phyloP scores from a whole-genome alignment of 2,113 vertebrate genomes.

The Petaurus breviceps region DNA sequence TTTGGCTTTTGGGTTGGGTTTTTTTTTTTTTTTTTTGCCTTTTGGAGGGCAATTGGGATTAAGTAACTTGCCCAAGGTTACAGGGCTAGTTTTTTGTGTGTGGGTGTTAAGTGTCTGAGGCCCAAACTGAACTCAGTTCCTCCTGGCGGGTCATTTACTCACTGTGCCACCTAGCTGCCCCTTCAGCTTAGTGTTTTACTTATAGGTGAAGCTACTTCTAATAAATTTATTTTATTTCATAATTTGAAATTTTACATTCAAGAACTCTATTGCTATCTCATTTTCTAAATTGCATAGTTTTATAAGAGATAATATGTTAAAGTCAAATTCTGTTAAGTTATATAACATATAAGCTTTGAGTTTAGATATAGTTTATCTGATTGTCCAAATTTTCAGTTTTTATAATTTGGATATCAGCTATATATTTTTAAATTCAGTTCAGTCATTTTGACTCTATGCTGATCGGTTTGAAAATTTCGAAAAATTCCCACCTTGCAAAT shows the following conservation, averaged over 20 bases:
- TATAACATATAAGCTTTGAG: background rate
- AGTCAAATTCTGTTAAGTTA: background rate
- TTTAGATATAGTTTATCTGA: background rate
- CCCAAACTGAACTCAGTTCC: too few species aligned
- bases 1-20: too few species aligned
- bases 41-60: too few species aligned
- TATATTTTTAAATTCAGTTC: background rate
- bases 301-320: background rate
- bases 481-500: background rate
- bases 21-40: too few species aligned
- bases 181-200: background rate
- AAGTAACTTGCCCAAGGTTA: too few species aligned
- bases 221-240: constrained; percentile 10
- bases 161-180: too few species aligned
- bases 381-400: background rate
- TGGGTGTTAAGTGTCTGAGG: too few species aligned
- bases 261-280: background rate
- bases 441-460: background rate
- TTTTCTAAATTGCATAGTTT: background rate
- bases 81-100: too few species aligned
- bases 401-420: background rate
- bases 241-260: background rate
- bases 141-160: too few species aligned
- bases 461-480: background rate
- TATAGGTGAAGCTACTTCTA: background rate